phyloP scores from a whole-genome alignment of 2,113 vertebrate species.

The Paradoxurus hermaphroditus region DNA sequence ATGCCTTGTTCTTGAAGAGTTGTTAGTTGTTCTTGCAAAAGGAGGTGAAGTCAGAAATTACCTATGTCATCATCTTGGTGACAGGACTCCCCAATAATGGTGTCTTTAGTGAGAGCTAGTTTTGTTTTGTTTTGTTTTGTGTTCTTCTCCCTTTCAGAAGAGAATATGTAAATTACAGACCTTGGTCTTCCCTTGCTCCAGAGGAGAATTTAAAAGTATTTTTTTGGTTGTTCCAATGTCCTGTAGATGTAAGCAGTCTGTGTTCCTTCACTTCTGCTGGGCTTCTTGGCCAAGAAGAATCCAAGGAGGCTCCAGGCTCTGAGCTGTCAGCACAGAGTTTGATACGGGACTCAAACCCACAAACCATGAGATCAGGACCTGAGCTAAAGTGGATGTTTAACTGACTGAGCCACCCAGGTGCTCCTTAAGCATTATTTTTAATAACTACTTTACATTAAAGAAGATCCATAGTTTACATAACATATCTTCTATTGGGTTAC shows the following conservation, averaged over 20 bases:
- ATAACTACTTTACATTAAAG: neutral
- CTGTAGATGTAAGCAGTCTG: neutral
- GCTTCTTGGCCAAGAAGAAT: no score
- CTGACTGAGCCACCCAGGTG: neutral
- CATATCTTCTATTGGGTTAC: neutral
- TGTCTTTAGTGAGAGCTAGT: neutral
- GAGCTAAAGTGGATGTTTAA: neutral
- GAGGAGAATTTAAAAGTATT: neutral
- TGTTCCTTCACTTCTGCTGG: neutral
- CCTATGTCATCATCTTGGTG: neutral
- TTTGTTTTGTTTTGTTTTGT: neutral
- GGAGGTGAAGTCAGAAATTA: neutral
- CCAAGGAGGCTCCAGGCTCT: no score
- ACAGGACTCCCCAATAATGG: neutral
- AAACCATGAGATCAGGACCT: neutral
- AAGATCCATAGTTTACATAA: neutral
- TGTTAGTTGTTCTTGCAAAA: neutral
- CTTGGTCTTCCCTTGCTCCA: neutral
- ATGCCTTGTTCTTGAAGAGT: neutral
- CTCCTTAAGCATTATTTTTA: neutral
- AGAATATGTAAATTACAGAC: neutral
- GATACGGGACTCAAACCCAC: neutral
- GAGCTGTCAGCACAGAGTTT: neutral
- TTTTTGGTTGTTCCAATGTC: neutral
- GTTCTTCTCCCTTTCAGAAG: neutral